A percentile compares a stretch with the other conserved stretches of the same genome.
phyloP scores from a whole-genome alignment of 2,113 vertebrate species.

The Clarias macrocephalus region DNA sequence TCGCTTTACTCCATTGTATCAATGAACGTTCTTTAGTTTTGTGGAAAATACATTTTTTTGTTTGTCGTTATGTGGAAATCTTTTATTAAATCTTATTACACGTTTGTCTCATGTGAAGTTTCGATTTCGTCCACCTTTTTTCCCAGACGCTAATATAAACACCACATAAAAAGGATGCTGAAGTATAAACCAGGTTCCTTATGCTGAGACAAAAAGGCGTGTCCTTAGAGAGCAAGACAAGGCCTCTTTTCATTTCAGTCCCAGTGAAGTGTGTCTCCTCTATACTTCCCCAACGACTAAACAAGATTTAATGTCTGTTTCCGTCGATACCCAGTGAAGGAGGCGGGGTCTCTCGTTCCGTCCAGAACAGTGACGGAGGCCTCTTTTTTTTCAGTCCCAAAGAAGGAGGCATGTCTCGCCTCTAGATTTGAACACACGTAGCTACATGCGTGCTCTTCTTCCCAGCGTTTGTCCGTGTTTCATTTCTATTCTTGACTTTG shows the following conservation, averaged over 20 bases:
- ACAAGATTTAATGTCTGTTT: neutral
- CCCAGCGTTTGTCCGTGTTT: neutral
- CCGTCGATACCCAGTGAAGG: neutral
- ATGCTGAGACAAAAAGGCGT: neutral
- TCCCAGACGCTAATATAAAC: neutral
- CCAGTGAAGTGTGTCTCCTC: neutral
- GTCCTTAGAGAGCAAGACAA: no score
- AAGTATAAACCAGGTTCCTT: neutral
- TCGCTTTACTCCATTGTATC: neutral
- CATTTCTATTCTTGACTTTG: neutral
- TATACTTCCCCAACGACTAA: neutral
- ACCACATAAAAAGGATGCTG: neutral
- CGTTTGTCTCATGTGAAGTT: neutral
- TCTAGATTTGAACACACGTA: neutral
- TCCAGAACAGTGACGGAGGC: no score
- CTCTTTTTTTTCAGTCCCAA: no score
- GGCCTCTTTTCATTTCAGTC: no score
- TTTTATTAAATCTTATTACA: no score
- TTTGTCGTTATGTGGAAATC: no score
- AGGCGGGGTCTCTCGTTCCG: neutral
- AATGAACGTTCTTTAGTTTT: neutral
- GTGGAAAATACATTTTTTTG: neutral
- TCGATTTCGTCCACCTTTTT: neutral
- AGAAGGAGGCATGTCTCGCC: neutral
- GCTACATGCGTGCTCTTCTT: neutral